Evolutionary conservation across 2,113 vertebrate genomes (phyloP).

Genomic region (Hydrochoerus hydrochaeris): DNA sequence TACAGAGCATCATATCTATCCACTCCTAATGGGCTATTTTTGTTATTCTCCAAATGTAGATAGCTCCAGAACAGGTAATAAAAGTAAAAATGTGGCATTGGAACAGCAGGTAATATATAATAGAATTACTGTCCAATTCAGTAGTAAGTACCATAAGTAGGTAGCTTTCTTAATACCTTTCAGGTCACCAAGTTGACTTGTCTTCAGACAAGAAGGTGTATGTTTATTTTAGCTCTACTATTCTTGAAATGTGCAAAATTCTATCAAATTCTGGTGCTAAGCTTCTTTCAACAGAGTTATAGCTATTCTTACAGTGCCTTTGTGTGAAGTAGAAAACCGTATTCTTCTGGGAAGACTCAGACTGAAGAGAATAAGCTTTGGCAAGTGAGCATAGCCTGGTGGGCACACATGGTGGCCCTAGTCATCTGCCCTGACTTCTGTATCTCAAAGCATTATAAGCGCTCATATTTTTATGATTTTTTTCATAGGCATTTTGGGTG

Average conservation of each 20-base stretch:
- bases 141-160: neutral
- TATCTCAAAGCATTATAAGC: neutral
- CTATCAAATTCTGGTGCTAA: neutral
- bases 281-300: neutral
- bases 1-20: neutral
- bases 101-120: neutral
- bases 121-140: neutral
- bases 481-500: conserved; percentile 44
- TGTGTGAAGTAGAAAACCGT: conserved; percentile 16
- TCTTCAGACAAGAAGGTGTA: neutral
- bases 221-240: neutral
- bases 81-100: neutral
- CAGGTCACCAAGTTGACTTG: neutral
- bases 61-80: neutral
- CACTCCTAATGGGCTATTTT: neutral
- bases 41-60: conserved; percentile 11
- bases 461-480: conserved; percentile 41
- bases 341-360: neutral
- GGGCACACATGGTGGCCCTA: neutral
- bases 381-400: neutral
- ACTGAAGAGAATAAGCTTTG: neutral
- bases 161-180: neutral
- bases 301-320: neutral
- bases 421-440: neutral
- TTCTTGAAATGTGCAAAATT: conserved; percentile 13